A percentile compares a stretch with the other conserved stretches of the same genome.
phyloP scores from a whole-genome alignment of 2,888 invertebrate genomes.

The Agonopterix heracliana region DNA sequence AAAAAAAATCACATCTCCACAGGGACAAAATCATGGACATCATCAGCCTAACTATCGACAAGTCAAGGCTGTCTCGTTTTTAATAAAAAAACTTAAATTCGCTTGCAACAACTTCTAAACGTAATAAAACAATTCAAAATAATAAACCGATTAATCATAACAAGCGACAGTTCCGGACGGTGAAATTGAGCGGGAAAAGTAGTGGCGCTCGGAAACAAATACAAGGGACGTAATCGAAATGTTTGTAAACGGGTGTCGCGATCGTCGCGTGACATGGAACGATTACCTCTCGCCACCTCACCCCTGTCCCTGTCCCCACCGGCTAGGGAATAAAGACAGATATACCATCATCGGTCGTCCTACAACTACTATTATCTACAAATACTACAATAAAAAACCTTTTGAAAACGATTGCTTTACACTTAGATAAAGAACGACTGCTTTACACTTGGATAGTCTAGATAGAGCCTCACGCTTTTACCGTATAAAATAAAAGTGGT shows the following conservation, averaged over 20 bases:
- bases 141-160: conserved; percentile 6
- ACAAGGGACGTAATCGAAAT: conserved; percentile 65
- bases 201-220: conserved; percentile 57
- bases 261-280: conserved; percentile 51
- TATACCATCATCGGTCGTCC: conserved; percentile 12
- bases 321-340: conserved; percentile 9
- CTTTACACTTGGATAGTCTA: too few relatives aligned
- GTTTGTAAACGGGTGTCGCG: conserved; percentile 63
- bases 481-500: too few relatives aligned
- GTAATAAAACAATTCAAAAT: too few relatives aligned
- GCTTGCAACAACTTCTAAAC: too few relatives aligned
- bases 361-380: conserved; percentile 4
- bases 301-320: conserved; percentile 10
- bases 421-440: too few relatives aligned
- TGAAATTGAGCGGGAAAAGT: conserved; percentile 46
- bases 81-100: too few relatives aligned
- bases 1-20: too few relatives aligned
- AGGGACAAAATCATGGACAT: too few relatives aligned
- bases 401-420: too few relatives aligned
- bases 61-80: too few relatives aligned
- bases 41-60: too few relatives aligned
- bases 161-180: conserved; percentile 11
- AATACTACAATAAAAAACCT: conserved; percentile 2
- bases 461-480: too few relatives aligned
- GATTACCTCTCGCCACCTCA: conserved; percentile 43